phyloP scores from a whole-genome alignment of 2,113 vertebrate genomes.

The Aleadryas rufinucha region DNA sequence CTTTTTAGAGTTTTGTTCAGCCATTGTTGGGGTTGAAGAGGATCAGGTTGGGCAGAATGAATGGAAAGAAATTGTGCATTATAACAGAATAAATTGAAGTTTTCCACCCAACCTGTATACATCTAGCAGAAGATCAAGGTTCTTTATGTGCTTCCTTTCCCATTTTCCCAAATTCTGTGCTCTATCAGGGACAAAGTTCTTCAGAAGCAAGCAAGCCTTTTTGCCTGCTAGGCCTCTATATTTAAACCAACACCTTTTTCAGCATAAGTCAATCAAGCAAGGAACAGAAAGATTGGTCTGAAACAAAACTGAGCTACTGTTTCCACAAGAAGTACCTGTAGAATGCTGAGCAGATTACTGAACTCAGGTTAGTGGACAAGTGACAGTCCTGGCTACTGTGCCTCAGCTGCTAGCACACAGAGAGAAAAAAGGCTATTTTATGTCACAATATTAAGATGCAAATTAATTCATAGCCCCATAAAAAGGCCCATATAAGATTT shows the following conservation, averaged over 20 bases:
- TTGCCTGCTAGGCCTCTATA: not conserved
- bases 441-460: not conserved
- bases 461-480: not conserved
- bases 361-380: not conserved
- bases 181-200: not conserved
- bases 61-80: not conserved
- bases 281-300: not conserved
- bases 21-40: rapidly evolving
- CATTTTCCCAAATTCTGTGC: not conserved
- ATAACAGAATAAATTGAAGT: not conserved
- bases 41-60: not conserved
- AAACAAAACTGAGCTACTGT: not conserved
- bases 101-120: not conserved
- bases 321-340: not conserved
- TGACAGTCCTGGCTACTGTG: not conserved
- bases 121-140: not conserved
- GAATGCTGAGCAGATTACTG: not conserved
- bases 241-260: not conserved
- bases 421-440: not conserved
- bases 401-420: not conserved
- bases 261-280: not conserved
- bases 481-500: not conserved
- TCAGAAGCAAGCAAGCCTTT: not conserved
- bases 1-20: not conserved
- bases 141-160: not conserved